Evolutionary conservation across 2,888 invertebrate species (phyloP).

Genomic region (Cerastis rubricosa): DNA sequence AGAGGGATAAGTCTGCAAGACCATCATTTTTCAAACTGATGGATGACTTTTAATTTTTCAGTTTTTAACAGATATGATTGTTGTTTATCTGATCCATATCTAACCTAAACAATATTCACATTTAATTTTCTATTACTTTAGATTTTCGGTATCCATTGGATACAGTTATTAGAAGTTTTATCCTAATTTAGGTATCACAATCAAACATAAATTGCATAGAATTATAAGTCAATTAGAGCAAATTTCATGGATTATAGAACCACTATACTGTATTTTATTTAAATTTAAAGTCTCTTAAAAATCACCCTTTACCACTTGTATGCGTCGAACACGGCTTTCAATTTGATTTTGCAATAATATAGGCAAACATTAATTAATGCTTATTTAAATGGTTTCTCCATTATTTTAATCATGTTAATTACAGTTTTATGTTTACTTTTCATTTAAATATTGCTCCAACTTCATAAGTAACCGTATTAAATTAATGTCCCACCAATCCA

Average conservation of each 20-base stretch:
- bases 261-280: background rate
- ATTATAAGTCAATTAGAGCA: background rate
- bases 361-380: slow-evolving; percentile 13
- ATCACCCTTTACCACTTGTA: background rate
- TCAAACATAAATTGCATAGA: background rate
- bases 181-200: no score
- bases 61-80: background rate
- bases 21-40: slow-evolving; percentile 36
- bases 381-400: slow-evolving; percentile 10
- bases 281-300: background rate
- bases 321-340: background rate
- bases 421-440: slow-evolving; percentile 36
- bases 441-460: slow-evolving; percentile 28
- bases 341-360: slow-evolving; percentile 11
- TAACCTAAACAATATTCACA: background rate
- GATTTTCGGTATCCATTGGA: background rate
- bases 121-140: background rate
- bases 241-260: no score
- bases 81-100: background rate
- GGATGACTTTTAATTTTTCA: slow-evolving; percentile 34
- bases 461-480: slow-evolving; percentile 25
- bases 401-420: slow-evolving; percentile 16
- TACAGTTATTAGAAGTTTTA: background rate
- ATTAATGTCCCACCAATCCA: slow-evolving; percentile 40
- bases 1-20: slow-evolving; percentile 13